A percentile compares a stretch with the other conserved stretches of the same genome.
Conservation (phyloP, 2,113 vertebrate genomes). For the Nibea coibor region DNA sequence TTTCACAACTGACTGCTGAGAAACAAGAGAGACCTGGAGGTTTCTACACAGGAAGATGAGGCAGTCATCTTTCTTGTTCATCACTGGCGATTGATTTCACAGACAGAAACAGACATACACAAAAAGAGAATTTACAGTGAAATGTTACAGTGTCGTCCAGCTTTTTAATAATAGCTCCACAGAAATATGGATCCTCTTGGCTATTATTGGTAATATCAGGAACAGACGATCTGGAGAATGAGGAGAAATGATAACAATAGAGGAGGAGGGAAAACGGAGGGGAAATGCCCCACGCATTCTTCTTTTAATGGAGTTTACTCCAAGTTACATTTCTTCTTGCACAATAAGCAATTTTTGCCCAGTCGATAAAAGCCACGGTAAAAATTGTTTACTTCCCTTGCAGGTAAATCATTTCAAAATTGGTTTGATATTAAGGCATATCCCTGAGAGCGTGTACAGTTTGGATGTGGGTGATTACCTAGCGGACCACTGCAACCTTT, state of each 20-base stretch:
- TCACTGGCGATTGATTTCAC: constrained; percentile 43
- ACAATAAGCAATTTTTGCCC: constrained; percentile 74
- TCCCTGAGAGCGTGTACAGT: constrained; percentile 69
- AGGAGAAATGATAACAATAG: constrained; percentile 73
- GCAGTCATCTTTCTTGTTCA: constrained; percentile 27
- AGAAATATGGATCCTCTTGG: constrained; percentile 55
- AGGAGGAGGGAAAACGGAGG: not conserved
- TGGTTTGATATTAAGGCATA: constrained; percentile 78
- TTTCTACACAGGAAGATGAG: constrained; percentile 31
- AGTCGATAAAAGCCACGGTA: constrained; percentile 74
- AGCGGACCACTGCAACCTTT: constrained; percentile 67
- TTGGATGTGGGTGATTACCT: constrained; percentile 75
- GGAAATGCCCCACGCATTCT: constrained; percentile 50
- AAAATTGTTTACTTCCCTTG: constrained; percentile 81
- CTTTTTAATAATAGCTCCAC: constrained; percentile 62
- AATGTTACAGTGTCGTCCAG: constrained; percentile 10
- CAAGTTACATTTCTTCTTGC: constrained; percentile 71
- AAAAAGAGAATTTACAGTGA: constrained; percentile 15
- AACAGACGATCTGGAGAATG: constrained; percentile 55
- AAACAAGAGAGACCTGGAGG: constrained; percentile 13
- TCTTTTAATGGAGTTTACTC: constrained; percentile 76
- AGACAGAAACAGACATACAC: constrained; percentile 42
- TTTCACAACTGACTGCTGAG: constrained; percentile 16
- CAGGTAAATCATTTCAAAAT: constrained; percentile 82
- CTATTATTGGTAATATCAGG: constrained; percentile 70